Evolutionary conservation across 92 coral and sea anemone genomes (phyloP), one percentile per base, ranked within the genome.

Genomic region (Phenganax subtilis): DNA sequence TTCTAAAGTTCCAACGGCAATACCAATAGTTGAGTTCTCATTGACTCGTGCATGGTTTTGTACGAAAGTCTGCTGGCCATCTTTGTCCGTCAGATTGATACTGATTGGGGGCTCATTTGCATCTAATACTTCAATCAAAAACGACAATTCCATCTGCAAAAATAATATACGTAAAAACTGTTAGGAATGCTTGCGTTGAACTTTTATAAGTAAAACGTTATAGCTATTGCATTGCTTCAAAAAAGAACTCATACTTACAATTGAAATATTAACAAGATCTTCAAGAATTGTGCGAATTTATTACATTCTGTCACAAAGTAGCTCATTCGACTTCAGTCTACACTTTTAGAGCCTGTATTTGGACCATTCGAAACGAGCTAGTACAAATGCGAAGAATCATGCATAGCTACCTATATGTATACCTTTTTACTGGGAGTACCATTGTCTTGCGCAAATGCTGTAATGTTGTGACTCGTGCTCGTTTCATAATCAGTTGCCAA

Each of bases 51-150:
- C 90, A 75, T 81, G 29, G 77, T 90, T 87, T 2, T 44, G 66
- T 3, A 92, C 86, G 75, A 92, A 94, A 7, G 81, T 15, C 79
- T 84, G 71, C 80, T 91, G 97, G 6, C 97, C 96, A 47, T 85
- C 88, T 15, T 70, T 82, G 47, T 97, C 85, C 0, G 90, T 90
- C 14, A 92, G 80, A 75, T 89, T 89, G 77, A 92, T 86, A 80
- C 71, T 82, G 78, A 92, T 79, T 0, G 98, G 98, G 2, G 97
- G 88, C 68, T 94, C 98, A 84, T 94, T 90, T 27, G 85, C 90
- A 74, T 94, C 85, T 74, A 94, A 77, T 7, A 94, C 96, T 77
- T 92, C 97, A 66, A 94, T 90, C 25, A 86, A 57, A 55, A 94
- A 94, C 6, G 78, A 70, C 56, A 86, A 90, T 54, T 94, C 89